Evolutionary conservation across 2,888 invertebrate species (phyloP), one percentile per base, ranked within the genome.

Genomic region (Schrankia costaestrigalis): DNA sequence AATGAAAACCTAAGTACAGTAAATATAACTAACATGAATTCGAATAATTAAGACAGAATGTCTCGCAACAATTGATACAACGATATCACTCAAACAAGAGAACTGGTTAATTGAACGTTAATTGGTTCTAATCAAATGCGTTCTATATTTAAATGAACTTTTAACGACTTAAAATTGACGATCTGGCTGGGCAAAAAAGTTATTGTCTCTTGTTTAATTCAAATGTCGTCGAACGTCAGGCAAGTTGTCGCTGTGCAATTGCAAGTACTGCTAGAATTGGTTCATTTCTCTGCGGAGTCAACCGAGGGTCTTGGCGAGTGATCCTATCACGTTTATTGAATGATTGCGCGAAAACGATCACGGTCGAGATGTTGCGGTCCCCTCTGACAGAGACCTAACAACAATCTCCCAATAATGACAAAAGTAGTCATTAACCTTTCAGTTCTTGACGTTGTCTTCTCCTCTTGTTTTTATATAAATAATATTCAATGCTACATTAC

Each of bases 91-190:
- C 64, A 74, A 76, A 75, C 74, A 71, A 76, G 78, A 73, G 77
- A 70, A 71, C 72, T 65, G 73, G 72, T 84, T 83, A 85, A 86
- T 85, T 83, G 77, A 70, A 72, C 71, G 69, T 84, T 85, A 86
- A 86, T 85, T 86, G 84, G 63, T 71, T 80, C 64, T 87, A 86
- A 87, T 86, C 83, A 82, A 84, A 82, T 78, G 82, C 78, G 83
- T 85, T 81, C 83, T 83, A 84, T 81, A 82, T 87, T 82, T 83
- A 85, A 83, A 82, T 80, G 75, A 81, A 80, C 75, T 75, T 77
- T 78, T 77, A 80, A 83, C 67, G 73, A 81, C 71, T 70, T 71
- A 59, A 57, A 63, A 57, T 52, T 50, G 39, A 17, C 40, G 22
- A 11, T 27, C 9, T 26, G 23, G 27, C 17, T 25, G 9, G 27